phyloP scores from a whole-genome alignment of 1,140 invertebrate genomes.

The fruit fly (Drosophila melanogaster) region DNA sequence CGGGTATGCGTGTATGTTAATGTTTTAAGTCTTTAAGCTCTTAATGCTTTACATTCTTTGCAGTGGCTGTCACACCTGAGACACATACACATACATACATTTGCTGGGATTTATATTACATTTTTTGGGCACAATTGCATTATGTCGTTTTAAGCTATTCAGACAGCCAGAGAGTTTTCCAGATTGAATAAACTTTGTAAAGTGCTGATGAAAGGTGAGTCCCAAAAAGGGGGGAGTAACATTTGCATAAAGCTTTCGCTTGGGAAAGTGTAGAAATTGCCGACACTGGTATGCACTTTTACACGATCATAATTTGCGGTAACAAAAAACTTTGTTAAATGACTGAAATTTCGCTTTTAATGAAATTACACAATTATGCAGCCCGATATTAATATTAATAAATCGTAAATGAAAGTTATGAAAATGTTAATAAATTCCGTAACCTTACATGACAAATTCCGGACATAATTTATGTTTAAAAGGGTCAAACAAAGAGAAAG shows the following conservation, averaged over 20 bases:
- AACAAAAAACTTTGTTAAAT: conserved; percentile 16
- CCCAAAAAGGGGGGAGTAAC: background rate
- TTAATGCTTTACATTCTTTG: conserved; percentile 70
- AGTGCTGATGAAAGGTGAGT: conserved; percentile 23
- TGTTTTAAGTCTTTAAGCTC: conserved; percentile 76
- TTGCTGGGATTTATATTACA: conserved; percentile 30
- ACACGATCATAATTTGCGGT: background rate
- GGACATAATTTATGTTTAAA: conserved; percentile 38
- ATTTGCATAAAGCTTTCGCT: conserved; percentile 9
- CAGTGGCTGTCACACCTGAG: conserved; percentile 46
- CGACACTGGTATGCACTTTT: conserved; percentile 12
- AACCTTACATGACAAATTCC: conserved; percentile 25
- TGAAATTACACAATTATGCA: conserved; percentile 32
- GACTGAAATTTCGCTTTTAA: conserved; percentile 23
- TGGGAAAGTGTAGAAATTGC: conserved; percentile 5
- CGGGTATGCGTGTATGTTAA: conserved; percentile 40
- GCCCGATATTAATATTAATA: conserved; percentile 41
- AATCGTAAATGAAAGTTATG: conserved; percentile 43
- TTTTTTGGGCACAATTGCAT: conserved; percentile 47
- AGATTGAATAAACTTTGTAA: conserved; percentile 42
- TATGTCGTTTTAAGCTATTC: conserved; percentile 16
- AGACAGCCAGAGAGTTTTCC: conserved; percentile 6
- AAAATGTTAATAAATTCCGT: conserved; percentile 32
- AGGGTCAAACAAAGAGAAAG: conserved; percentile 23
- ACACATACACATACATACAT: conserved; percentile 29